Percentiles rank a stretch among this genome's conserved stretches.
Conservation (phyloP, 30 jellyfish, hydroid and myxozoan genomes). For the Turritopsis dohrnii region DNA sequence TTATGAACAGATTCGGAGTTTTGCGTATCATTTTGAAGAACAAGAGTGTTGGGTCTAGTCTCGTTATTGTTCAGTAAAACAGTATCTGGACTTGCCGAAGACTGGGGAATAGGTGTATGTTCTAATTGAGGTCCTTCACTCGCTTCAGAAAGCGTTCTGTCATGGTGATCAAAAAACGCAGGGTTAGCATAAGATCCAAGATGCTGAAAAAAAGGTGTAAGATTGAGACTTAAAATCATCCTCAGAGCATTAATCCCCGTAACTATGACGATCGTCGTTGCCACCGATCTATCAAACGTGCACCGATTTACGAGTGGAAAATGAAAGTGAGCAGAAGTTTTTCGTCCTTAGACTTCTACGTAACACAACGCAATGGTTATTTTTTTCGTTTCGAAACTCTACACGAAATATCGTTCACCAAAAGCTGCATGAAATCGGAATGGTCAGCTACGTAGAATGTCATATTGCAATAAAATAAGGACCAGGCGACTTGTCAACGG, state of each 20-base stretch:
- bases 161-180: neutral
- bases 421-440: no score
- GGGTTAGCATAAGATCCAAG: neutral
- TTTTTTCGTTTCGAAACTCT: no score
- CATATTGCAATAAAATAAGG: neutral
- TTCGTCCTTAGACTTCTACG: no score
- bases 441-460: no score
- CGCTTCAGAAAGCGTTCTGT: neutral
- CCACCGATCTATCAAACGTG: no score
- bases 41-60: neutral
- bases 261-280: no score
- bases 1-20: neutral
- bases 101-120: constrained; percentile 3
- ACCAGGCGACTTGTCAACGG: neutral
- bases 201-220: neutral
- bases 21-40: constrained; percentile 3
- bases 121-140: constrained; percentile 1
- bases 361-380: no score
- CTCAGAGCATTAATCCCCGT: no score
- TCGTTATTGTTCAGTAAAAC: neutral
- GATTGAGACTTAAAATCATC: no score
- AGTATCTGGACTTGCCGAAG: neutral
- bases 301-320: no score
- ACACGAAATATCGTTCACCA: no score
- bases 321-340: no score